phyloP scores from a whole-genome alignment of 2,888 invertebrate species.

The Cephus rjabovi region DNA sequence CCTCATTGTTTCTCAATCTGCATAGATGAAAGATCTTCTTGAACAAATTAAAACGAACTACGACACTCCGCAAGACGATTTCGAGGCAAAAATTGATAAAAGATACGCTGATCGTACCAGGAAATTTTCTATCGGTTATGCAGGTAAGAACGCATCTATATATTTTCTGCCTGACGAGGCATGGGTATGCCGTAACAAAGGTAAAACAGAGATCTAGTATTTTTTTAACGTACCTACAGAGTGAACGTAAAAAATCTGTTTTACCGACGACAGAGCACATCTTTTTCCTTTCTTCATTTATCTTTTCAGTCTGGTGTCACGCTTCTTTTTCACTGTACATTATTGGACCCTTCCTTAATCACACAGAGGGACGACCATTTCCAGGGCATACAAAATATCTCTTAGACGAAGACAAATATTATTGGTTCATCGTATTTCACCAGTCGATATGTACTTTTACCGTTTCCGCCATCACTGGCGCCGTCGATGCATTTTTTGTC shows the following conservation, averaged over 20 bases:
- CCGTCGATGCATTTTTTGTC: slow-evolving; percentile 13
- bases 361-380: slow-evolving; percentile 8
- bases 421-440: slow-evolving; percentile 6
- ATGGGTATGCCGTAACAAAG: no score
- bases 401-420: slow-evolving; percentile 13
- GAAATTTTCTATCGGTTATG: slow-evolving; percentile 29
- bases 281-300: no score
- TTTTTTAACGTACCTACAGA: no score
- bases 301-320: no score
- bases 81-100: slow-evolving; percentile 25
- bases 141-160: slow-evolving; percentile 21
- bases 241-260: no score
- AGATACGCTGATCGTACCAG: slow-evolving; percentile 25
- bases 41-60: slow-evolving; percentile 26
- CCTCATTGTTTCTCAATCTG: no score
- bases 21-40: slow-evolving; percentile 28
- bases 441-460: neutral
- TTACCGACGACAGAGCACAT: no score
- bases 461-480: slow-evolving; percentile 1
- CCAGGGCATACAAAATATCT: slow-evolving; percentile 16
- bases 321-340: no score
- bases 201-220: no score
- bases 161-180: no score
- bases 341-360: no score
- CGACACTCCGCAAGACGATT: slow-evolving; percentile 13